Evolutionary conservation across 2,797 vertebrate species (phyloP).

Genomic region (Saguinus oedipus): DNA sequence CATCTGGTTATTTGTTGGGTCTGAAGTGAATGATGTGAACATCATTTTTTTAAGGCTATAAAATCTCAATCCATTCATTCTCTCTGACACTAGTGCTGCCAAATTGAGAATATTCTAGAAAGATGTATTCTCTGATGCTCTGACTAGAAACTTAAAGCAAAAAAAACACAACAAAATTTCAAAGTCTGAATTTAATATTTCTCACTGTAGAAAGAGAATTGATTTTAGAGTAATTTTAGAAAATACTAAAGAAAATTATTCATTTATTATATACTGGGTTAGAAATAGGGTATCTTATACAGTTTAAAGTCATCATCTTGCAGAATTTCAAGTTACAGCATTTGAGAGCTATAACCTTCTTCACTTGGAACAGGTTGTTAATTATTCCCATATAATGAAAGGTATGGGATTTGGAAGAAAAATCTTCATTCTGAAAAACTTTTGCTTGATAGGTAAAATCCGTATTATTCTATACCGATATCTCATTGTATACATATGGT

Average conservation of each 20-base stretch:
- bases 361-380: neutral
- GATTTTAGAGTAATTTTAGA: conserved; percentile 9
- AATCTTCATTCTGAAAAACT: conserved; percentile 4
- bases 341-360: neutral
- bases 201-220: neutral
- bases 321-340: neutral
- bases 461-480: neutral
- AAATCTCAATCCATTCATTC: neutral
- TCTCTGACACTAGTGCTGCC: neutral
- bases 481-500: neutral
- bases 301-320: neutral
- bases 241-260: neutral
- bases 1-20: neutral
- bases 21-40: neutral
- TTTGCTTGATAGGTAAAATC: conserved; percentile 25
- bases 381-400: conserved; percentile 12
- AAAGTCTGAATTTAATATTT: neutral
- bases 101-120: neutral
- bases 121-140: neutral
- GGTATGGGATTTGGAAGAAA: neutral
- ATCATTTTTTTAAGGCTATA: neutral
- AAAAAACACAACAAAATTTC: neutral
- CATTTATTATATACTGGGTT: neutral
- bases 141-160: neutral
- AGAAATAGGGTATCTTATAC: neutral